phyloP scores from a whole-genome alignment of 2,888 invertebrate genomes.

The Platerodrilus igneus region DNA sequence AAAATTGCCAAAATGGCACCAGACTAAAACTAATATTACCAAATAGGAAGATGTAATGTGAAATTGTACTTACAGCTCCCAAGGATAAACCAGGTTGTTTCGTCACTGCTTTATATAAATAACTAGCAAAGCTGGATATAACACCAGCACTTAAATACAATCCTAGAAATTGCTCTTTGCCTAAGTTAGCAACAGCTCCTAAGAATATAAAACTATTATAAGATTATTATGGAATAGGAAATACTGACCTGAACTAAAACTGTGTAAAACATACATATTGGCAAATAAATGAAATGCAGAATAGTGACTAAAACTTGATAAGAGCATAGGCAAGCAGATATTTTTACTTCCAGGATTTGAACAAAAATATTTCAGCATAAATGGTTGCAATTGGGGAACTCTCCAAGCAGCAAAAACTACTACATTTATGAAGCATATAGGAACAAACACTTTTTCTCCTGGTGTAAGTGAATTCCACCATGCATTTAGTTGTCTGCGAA shows the following conservation, averaged over 20 bases:
- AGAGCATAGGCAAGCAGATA: constrained; percentile 81
- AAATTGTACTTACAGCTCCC: constrained; percentile 84
- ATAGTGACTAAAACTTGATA: constrained; percentile 94
- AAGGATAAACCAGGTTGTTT: constrained; percentile 73
- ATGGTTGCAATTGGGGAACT: constrained; percentile 62
- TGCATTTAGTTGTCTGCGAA: constrained; percentile 46
- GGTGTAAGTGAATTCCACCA: constrained; percentile 72
- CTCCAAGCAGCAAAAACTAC: constrained; percentile 81
- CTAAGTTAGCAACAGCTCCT: constrained; percentile 69
- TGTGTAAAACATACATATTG: constrained; percentile 95
- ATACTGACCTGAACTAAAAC: constrained; percentile 60
- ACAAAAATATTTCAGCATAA: constrained; percentile 82
- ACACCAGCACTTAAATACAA: constrained; percentile 87
- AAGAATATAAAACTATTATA: constrained; percentile 22
- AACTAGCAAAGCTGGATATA: constrained; percentile 79
- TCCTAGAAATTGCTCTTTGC: constrained; percentile 88
- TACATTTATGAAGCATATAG: constrained; percentile 73
- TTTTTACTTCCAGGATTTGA: constrained; percentile 73
- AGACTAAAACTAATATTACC: constrained; percentile 77
- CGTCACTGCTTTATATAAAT: constrained; percentile 69
- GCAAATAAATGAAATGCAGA: constrained; percentile 79
- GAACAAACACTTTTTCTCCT: constrained; percentile 74
- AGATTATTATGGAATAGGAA: not conserved
- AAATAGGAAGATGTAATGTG: too few species aligned
- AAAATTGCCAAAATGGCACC: constrained; percentile 92